These are phyloP conservation scores for Lasius fuliginosus DNA, from an alignment of 2,888 invertebrate species.

Conservation along the genomic window DNA sequence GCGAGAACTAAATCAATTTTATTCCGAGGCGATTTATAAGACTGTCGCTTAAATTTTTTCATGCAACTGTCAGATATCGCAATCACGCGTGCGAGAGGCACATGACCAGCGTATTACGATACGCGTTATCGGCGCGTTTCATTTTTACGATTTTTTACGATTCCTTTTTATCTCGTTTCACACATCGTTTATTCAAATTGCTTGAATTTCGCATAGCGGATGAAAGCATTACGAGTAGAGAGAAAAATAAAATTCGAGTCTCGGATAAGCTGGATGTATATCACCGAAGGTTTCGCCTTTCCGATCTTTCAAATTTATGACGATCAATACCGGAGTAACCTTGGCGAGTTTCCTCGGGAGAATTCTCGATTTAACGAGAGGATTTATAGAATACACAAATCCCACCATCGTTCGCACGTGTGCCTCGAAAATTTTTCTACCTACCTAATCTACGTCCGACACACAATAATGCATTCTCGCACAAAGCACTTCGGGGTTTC, in stretches of 20 bases:
- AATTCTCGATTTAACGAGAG: conserved; percentile 27
- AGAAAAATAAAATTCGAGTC: neutral
- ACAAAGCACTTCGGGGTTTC: conserved; percentile 25
- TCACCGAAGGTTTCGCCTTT: conserved; percentile 3
- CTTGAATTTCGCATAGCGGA: neutral
- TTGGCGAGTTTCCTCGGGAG: conserved; percentile 3
- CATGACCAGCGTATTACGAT: neutral
- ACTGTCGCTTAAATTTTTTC: neutral
- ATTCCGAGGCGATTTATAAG: neutral
- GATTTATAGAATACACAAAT: conserved; percentile 28
- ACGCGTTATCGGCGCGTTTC: neutral
- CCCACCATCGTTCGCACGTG: conserved; percentile 1
- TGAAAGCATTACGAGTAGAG: neutral
- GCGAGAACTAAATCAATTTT: conserved; percentile 12
- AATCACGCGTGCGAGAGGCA: neutral
- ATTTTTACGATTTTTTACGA: neutral
- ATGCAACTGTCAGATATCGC: neutral
- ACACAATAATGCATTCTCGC: neutral
- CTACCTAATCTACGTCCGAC: neutral
- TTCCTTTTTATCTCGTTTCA: neutral
- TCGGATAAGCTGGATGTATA: conserved; percentile 7
- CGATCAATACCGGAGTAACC: conserved; percentile 19
- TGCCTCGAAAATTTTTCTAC: neutral
- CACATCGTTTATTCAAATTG: neutral
- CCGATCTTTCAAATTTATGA: conserved; percentile 32